Base-by-base conservation (phyloP, 1,140 invertebrate species). In the Venustaconcha ellipsiformis region DNA sequence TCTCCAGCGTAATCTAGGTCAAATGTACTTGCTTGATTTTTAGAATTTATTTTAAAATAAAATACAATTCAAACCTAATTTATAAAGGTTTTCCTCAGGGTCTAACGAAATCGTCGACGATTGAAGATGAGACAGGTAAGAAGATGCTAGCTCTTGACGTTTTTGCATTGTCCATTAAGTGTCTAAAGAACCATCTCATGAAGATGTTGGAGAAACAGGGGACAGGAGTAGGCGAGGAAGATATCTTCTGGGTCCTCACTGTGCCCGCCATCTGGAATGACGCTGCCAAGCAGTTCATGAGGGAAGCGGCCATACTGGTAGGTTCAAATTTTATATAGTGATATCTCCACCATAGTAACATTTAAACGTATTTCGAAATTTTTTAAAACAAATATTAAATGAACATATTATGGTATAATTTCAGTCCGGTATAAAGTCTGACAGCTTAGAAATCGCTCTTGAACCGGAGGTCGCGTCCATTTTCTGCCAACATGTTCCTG, bases 191-290 rank as follows among this genome's bases (percentile, higher is more conserved):
- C 26, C 48, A 17, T 57, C 62, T 73, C 2, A 56, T 73, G 62
- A 55, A 65, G 26, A 15, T 58, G n/a, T 15, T 66, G 12, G 64
- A 73, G 4, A 20, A 26, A 30, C 48, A 73, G 59, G 71, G 71
- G 23, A 73, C 70, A 63, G 37, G 37, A 11, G 55, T 67, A 12
- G 20, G 23, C 6, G 59, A 26, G 62, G 26, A 65, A 13, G 62
- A 73, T 30, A 67, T 73, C 15, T 58, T 73, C 57, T 73, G 71
- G 71, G 71, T 73, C 20, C 55, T 73, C 56, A 71, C 70, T 56
- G 70, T 71, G 23, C 70, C 70, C 15, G 70, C 70, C 18, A 71
- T 71, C 12, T 73, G 71, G 71, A 64, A 73, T 30, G 71, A 73
- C 62, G 17, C 17, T 8, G 71, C 71, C 17, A 73, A 73, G 20